phyloP scores from a whole-genome alignment of 2,113 vertebrate genomes.

The Grus americana region DNA sequence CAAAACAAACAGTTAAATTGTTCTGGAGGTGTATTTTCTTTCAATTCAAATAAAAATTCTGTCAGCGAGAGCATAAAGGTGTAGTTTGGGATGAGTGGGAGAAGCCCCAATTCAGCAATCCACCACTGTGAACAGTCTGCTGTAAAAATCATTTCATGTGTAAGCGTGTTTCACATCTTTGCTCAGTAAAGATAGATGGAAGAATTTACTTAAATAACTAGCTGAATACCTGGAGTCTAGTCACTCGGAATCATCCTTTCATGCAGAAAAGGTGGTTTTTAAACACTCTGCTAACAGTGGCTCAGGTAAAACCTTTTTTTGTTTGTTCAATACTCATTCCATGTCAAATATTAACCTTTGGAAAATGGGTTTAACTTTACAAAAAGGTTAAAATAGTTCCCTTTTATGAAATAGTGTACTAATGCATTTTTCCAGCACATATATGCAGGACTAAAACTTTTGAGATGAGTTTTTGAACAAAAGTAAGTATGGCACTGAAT shows the following conservation, averaged over 20 bases:
- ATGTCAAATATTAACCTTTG: conserved; percentile 32
- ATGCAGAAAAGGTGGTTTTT: neutral
- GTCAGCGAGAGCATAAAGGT: neutral
- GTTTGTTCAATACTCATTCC: neutral
- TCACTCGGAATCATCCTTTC: conserved; percentile 7
- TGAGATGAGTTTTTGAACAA: neutral
- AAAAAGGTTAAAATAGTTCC: neutral
- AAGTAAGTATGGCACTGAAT: neutral
- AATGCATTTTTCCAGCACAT: neutral
- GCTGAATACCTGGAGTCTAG: neutral
- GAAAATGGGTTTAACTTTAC: neutral
- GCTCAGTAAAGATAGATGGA: neutral
- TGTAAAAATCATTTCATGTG: neutral
- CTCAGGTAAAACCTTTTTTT: neutral
- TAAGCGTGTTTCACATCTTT: neutral
- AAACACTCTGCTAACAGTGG: neutral
- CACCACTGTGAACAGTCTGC: neutral
- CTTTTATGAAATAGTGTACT: neutral
- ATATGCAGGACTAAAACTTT: neutral
- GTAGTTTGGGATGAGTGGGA: neutral
- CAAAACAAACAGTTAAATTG: neutral
- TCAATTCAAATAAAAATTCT: neutral
- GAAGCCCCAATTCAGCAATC: neutral
- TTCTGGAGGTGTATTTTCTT: neutral
- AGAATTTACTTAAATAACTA: neutral